These are phyloP conservation scores for Drosophila malerkotliana DNA, from an alignment of 1,140 invertebrate genomes.

Conservation along the genomic window DNA sequence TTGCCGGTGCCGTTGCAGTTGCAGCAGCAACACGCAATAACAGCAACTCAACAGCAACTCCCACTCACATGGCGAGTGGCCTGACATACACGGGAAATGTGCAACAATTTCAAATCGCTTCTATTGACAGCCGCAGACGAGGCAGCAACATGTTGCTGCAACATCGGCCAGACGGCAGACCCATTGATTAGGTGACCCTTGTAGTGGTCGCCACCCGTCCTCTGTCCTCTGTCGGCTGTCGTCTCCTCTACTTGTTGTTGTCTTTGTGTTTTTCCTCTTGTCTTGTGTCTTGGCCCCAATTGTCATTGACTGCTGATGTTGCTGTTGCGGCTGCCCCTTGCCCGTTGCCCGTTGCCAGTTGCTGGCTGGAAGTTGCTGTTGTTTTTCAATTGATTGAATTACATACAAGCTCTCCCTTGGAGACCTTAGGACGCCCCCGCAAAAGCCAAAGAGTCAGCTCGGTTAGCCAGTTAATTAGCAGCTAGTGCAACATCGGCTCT, in stretches of 20 bases:
- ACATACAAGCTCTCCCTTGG: constrained; percentile 64
- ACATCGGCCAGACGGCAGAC: constrained; percentile 51
- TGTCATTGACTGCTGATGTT: constrained; percentile 66
- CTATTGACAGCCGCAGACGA: constrained; percentile 49
- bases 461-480: constrained; percentile 78
- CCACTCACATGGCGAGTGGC: constrained; percentile 50
- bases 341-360: constrained; percentile 14
- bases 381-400: constrained; percentile 77
- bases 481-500: constrained; percentile 24
- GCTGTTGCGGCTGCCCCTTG: constrained; percentile 20
- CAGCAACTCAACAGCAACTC: constrained; percentile 55
- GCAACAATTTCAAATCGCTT: constrained; percentile 71
- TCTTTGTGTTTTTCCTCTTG: constrained; percentile 14
- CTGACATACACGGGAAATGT: constrained; percentile 57
- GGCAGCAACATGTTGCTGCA: constrained; percentile 60
- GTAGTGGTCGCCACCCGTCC: constrained; percentile 54
- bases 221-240: constrained; percentile 7
- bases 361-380: constrained; percentile 21
- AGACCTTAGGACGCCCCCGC: constrained; percentile 59
- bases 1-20: constrained; percentile 34
- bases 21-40: constrained; percentile 60
- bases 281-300: constrained; percentile 66
- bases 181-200: constrained; percentile 81
- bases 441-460: constrained; percentile 46
- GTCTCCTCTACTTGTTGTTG: constrained; percentile 11